These are phyloP conservation scores for Nicator chloris DNA, from an alignment of 2,113 vertebrate genomes.

Conservation along the genomic window DNA sequence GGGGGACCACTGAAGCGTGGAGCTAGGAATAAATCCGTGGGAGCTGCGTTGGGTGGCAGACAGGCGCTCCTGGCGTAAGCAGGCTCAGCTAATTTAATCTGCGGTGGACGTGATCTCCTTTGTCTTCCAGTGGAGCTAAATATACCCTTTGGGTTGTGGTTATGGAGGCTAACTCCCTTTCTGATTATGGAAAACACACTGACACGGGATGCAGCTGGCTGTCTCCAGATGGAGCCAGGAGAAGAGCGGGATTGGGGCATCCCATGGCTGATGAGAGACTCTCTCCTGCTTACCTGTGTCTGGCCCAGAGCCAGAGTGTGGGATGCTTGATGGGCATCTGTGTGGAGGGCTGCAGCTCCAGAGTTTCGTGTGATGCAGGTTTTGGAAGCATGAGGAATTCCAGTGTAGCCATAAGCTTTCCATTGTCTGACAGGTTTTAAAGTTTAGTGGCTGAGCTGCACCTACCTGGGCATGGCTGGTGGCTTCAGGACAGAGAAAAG, in stretches of 20 bases:
- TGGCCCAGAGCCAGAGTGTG: background rate
- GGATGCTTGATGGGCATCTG: background rate
- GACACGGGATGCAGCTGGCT: background rate
- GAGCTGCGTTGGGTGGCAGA: background rate
- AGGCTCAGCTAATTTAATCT: slow-evolving; percentile 17
- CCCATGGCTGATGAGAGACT: background rate
- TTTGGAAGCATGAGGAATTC: background rate
- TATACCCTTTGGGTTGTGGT: background rate
- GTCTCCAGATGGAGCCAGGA: fast-evolving
- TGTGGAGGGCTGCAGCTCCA: background rate
- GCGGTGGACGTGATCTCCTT: background rate
- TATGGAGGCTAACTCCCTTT: background rate
- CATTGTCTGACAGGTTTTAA: background rate
- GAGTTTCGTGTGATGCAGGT: fast-evolving
- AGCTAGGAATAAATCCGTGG: background rate
- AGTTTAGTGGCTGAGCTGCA: background rate
- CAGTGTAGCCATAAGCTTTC: background rate
- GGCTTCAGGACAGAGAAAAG: background rate
- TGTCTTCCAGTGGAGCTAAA: slow-evolving; percentile 31
- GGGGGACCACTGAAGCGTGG: background rate
- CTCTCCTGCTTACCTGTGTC: background rate
- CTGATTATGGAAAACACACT: background rate
- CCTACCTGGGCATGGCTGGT: background rate
- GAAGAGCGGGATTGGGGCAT: background rate
- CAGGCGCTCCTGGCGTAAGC: fast-evolving